A percentile compares a stretch with the other conserved stretches of the same genome.
These are phyloP conservation scores for human DNA, from an alignment of 2,113 vertebrate genomes.

Conservation along the genomic window GRCh38 chr19:3042501-3043000, in stretches of 20 bases:
- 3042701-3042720: neutral
- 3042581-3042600: neutral
- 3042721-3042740: conserved; percentile 71
- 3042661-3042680: neutral
- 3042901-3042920: neutral
- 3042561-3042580: neutral
- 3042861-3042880: neutral
- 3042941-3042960: neutral
- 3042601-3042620: neutral
- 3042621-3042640: neutral
- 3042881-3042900: neutral
- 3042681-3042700: neutral
- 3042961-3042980: neutral
- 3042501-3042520: neutral
- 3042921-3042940: neutral
- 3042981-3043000: too few species aligned
- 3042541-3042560: neutral
- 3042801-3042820: conserved; percentile 71
- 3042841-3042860: neutral
- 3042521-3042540: too few species aligned
- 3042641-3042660: neutral
- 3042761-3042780: conserved; percentile 53
- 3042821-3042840: conserved; percentile 75
- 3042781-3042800: conserved; percentile 72
- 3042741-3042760: conserved; percentile 51